Evolutionary conservation across 2,113 vertebrate genomes (phyloP), one percentile per base, ranked within the genome.

Genomic region (Notothenia coriiceps): DNA sequence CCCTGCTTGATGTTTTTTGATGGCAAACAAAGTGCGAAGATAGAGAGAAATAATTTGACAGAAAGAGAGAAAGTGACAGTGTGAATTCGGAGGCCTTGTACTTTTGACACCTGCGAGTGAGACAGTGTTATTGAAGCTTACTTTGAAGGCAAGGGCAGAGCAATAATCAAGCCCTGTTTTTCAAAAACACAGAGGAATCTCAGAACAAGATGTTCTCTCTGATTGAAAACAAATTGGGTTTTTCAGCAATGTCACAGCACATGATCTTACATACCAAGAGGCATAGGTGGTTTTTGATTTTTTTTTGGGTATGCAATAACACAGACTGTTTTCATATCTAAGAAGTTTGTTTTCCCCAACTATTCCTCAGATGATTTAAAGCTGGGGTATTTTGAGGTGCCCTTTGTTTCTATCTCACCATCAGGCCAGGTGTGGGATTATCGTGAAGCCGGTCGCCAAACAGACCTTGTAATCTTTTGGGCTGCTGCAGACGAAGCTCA

Each of bases 181-280:
- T 84, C 68, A 40, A 87, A 85, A 85, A 91, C 80, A 89, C 88
- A 80, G 64, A 80, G 55, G 82, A 91, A 89, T 84, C 73, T 77
- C 57, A 6, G 78, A 82, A 84, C 68, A 82, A 82, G 79, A 83
- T 86, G 86, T 91, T 92, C 66, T 91, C 57, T 87, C 76, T 88
- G 84, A 94, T 87, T 83, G 86, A 90, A 93, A 93, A 93, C 90
- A 94, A 94, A 93, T 91, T 90, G 91, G 85, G 82, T 89, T 92
- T 88, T 90, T 93, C 86, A 84, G 50, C 68, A 68, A 46, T 86
- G 89, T 81, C 86, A 82, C 56, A 82, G 85, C 29, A 70, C 67
- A 85, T 52, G 74, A 90, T 88, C 85, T 61, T 77, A 82, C 84
- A 86, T 75, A 78, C 64, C 79, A 64, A 74, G 49, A 82, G 55